phyloP scores from a whole-genome alignment of 2,888 invertebrate species.

The Lithodes maja region DNA sequence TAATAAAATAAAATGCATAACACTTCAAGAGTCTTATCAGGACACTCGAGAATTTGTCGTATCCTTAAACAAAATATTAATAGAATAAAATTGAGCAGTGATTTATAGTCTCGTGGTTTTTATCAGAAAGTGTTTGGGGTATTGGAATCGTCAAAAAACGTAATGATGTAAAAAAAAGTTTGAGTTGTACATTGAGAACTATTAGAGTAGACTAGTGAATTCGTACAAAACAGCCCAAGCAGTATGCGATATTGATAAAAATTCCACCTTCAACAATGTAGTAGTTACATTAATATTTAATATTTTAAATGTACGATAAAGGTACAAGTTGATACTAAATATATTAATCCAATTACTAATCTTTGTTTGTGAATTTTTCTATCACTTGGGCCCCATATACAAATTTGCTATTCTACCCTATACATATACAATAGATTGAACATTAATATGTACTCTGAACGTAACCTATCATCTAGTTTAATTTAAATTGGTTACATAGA shows the following conservation, averaged over 20 bases:
- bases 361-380: too few relatives aligned
- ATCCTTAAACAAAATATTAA: background rate
- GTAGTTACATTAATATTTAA: too few relatives aligned
- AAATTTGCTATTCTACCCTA: background rate
- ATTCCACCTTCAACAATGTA: too few relatives aligned
- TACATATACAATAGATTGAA: constrained; percentile 64
- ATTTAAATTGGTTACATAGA: constrained; percentile 55
- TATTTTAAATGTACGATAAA: too few relatives aligned
- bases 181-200: constrained; percentile 64
- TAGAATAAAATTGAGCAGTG: constrained; percentile 55
- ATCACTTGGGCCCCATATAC: too few relatives aligned
- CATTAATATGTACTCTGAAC: constrained; percentile 64
- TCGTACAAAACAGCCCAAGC: too few relatives aligned
- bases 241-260: too few relatives aligned
- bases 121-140: background rate
- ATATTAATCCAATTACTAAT: too few relatives aligned
- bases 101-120: constrained; percentile 32
- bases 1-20: background rate
- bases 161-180: constrained; percentile 47
- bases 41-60: constrained; percentile 1
- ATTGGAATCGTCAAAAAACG: constrained; percentile 38
- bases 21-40: background rate
- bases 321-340: too few relatives aligned
- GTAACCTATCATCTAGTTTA: constrained; percentile 56
- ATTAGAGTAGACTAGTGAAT: background rate